Base-by-base conservation (phyloP, 2,888 invertebrate species). In the Drosophila affinis region DNA sequence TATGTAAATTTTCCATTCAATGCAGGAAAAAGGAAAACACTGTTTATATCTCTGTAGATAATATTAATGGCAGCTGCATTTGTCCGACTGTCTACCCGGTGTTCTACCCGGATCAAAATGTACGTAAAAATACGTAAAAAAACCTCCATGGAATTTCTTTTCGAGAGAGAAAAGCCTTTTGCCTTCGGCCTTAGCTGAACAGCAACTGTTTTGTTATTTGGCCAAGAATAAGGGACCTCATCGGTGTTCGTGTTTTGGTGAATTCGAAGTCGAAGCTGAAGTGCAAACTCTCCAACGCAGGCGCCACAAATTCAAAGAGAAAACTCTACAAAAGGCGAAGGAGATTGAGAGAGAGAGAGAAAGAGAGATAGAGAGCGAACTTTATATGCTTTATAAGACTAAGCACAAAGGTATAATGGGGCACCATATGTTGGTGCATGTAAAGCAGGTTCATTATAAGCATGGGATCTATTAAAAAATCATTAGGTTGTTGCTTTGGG, bases 181-280 rank as follows among this genome's bases (percentile, higher is more conserved):
- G 88, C 80, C 61, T 68, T 71, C 84, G 72, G 67, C 78, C 57
- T 62, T 52, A 56, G 77, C 87, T 80, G 70, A 79, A 83, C n/a
- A 57, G 77, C 88, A 79, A 83, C 82, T 83, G 87, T 68, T 73
- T 73, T 39, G 54, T 73, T 29, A 49, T 64, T 74, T 74, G 45
- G 34, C 18, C 12, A 45, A 56, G 45, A 39, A 69, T 29, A 18
- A 18, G 17, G 51, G 24, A 56, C 17, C 18, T 21, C 34, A n/a
- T 51, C 67, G 39, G n/a, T 39, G 6, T 7, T 7, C 39, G 39
- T n/a, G 70, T 34, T 56, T 12, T 18, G 3, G 49, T 9, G 70
- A 45, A 39, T 34, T 67, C 49, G n/a, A 56, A 69, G n/a, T 39
- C 14, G 12, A 69, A 67, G 70, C 67, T 70, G 67, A 67, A 56